Percentiles rank a stretch among this genome's conserved stretches.
Conservation (phyloP, 2,797 vertebrate genomes). For the Sebastes kiyomatsui region DNA sequence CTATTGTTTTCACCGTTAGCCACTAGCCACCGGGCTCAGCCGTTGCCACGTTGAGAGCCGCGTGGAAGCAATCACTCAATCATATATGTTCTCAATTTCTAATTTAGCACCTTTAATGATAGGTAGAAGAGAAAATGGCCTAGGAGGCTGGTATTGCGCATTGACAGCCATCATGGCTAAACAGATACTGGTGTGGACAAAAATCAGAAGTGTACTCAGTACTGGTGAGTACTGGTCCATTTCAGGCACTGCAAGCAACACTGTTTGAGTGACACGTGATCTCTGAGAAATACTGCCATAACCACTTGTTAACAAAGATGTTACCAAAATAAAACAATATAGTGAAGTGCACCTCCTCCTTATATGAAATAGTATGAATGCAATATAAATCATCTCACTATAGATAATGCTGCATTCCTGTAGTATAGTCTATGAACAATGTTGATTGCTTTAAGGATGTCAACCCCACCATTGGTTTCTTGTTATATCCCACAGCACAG, state of each 20-base stretch:
- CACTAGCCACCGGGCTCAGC: no score
- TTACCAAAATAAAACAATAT: not conserved
- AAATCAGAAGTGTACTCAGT: no score
- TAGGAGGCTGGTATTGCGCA: not conserved
- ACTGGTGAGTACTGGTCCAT: no score
- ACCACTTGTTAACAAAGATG: not conserved
- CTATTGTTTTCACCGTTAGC: no score
- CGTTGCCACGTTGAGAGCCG: no score
- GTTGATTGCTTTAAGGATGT: conserved; percentile 7
- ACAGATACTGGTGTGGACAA: not conserved
- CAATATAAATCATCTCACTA: not conserved
- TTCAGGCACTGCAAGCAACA: not conserved
- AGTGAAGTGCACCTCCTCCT: not conserved
- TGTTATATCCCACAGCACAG: conserved; percentile 14
- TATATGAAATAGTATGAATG: not conserved
- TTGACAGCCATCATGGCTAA: not conserved
- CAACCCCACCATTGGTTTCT: not conserved
- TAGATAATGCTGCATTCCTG: not conserved
- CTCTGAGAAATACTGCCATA: not conserved
- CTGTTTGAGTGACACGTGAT: not conserved
- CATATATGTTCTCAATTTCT: no score
- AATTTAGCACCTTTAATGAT: not conserved
- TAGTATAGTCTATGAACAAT: not conserved
- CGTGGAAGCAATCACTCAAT: no score
- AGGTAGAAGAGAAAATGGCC: not conserved